Evolutionary conservation across 2,797 vertebrate species (phyloP), one percentile per base, ranked within the genome.

Genomic region (Sylvia borin): DNA sequence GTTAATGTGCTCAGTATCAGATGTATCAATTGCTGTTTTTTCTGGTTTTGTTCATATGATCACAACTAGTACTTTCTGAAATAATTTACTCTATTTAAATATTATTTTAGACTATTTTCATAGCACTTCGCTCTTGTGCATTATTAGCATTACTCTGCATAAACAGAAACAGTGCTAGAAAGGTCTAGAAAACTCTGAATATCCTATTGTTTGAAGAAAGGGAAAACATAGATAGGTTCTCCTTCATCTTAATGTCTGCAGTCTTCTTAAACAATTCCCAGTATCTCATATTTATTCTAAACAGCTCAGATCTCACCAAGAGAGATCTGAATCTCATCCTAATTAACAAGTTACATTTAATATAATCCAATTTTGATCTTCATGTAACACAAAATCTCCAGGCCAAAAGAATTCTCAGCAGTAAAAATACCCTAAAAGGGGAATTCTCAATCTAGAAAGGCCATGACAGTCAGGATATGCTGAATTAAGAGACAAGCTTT

Each of bases 361-460:
- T 53, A 89, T 55, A 93, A 95, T 90, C 47, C 48, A 65, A 95
- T 66, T 95, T 95, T 88, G n/a, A 92, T 82, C 65, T 75, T 66
- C 29, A 36, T 13, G 26, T 38, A 88, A 64, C 10, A 77, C 29
- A 67, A 85, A 91, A 93, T 95, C 85, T 94, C 31, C 32, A 95
- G 74, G 36, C 70, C 54, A 75, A 72, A 58, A 55, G 32, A 90
- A 54, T 64, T 76, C 71, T 93, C 50, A 94, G 84, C 68, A 80
- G 67, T 84, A 95, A 92, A 96, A 34, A 58, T 34, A 66, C 62
- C 85, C 82, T 85, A 71, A 94, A 77, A 96, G 34, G 36, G 89
- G 17, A 71, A 53, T 26, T 67, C 50, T 80, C 36, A 86, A 42
- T 51, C 38, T 67, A 71, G 57, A 72, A 81, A 92, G 76, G 71